Evolutionary conservation across 2,888 invertebrate genomes (phyloP), one percentile per base, ranked within the genome.

Genomic region (Brenthis hecate): DNA sequence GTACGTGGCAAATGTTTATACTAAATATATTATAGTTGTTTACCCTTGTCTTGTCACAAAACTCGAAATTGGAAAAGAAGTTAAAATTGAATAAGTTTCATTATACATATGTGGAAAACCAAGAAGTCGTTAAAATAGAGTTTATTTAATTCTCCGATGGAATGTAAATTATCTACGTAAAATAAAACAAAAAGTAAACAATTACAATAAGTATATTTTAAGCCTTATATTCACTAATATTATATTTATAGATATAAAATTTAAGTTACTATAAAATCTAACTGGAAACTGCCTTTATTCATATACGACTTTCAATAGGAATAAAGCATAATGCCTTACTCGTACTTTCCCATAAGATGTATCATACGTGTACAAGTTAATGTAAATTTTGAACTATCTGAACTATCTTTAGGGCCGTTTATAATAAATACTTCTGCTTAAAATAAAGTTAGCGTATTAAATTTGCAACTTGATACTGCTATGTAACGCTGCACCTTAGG

Each of bases 361-460:
- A 48, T 65, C 65, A 60, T 57, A 47, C 48, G 19, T 36, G 60
- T 32, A 56, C 68, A 23, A 57, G 51, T 19, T 50, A 65, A 23
- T 56, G 65, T 67, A 64, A 57, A 58, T 68, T 70, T 65, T 60
- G 48, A 70, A 50, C 56, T 68, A 71, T 71, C 56, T 66, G 48
- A 70, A 50, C 56, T 68, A 71, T 71, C 56, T 66, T 32, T 55
- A 56, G n/a, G 16, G 11, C 13, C 36, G 70, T 60, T 51, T 56
- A 60, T 62, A 69, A 69, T 69, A 71, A 71, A 69, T 66, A 64
- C 69, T 60, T 36, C 62, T 58, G 56, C 67, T 71, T 71, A 66
- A 71, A 71, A 69, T 70, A 63, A 72, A 70, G 66, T 70, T 68
- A 70, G 66, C 58, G 60, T 70, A 70, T 65, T 72, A 72, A 67